Percentiles rank a stretch among this genome's conserved stretches.
Conservation (phyloP, 30 jellyfish, hydroid and myxozoan species). For the Cassiopea xamachana region DNA sequence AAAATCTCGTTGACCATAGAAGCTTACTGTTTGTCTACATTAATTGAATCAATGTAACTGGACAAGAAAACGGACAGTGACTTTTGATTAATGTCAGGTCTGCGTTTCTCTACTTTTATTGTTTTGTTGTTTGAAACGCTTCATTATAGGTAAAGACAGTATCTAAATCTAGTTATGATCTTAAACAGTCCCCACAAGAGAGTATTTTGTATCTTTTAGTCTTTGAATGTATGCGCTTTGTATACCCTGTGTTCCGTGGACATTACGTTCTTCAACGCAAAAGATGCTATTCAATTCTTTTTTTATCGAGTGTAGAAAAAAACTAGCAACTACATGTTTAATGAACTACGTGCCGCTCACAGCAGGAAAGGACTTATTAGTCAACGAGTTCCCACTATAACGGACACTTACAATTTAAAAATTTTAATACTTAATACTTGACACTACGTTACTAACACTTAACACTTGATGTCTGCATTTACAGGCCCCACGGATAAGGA, state of each 20-base stretch:
- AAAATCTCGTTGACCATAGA: constrained; percentile 1
- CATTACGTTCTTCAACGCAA: neutral
- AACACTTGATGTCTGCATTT: too few species aligned
- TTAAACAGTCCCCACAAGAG: constrained; percentile 17
- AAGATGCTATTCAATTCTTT: neutral
- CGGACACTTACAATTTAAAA: too few species aligned
- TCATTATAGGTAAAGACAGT: neutral
- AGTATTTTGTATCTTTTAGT: neutral
- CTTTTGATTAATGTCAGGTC: neutral
- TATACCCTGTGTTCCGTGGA: neutral
- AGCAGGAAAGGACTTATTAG: too few species aligned
- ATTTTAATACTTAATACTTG: too few species aligned
- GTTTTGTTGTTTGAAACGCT: neutral
- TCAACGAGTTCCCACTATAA: too few species aligned
- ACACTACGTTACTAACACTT: too few species aligned
- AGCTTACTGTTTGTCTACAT: neutral
- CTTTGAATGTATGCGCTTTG: neutral
- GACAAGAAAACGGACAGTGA: neutral
- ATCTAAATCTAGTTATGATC: constrained; percentile 23
- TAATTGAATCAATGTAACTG: constrained; percentile 44
- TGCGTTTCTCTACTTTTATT: neutral
- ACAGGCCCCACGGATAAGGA: too few species aligned
- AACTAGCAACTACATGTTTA: too few species aligned
- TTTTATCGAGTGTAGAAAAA: neutral
- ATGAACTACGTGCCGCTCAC: too few species aligned